Conservation (phyloP, 2,113 vertebrate species). For the Gallinago undulata region DNA sequence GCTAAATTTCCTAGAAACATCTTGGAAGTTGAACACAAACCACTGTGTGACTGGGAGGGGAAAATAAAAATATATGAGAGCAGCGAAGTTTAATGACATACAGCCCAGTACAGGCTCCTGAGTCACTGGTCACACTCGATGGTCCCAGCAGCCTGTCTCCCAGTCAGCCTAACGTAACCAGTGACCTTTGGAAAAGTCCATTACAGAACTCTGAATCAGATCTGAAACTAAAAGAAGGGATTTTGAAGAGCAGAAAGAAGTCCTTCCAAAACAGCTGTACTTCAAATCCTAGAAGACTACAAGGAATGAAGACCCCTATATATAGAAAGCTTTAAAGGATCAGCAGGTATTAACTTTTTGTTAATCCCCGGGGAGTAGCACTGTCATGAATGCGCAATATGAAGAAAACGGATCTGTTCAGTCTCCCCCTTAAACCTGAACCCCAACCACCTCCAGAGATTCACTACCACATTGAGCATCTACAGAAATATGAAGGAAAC, state of each 20-base stretch:
- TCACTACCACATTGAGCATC: background rate
- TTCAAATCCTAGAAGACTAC: background rate
- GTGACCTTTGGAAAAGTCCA: background rate
- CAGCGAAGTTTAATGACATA: background rate
- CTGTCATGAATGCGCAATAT: background rate
- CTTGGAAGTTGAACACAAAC: background rate
- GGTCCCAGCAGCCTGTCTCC: background rate
- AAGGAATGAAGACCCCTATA: background rate
- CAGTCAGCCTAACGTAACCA: rapidly evolving
- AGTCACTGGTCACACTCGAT: background rate
- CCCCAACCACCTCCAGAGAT: background rate
- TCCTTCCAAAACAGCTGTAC: background rate
- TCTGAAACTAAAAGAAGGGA: background rate
- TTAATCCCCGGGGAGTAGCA: background rate
- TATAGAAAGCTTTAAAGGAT: slow-evolving; percentile 55
- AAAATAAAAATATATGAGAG: background rate
- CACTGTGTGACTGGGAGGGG: background rate
- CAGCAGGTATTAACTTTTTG: slow-evolving; percentile 49
- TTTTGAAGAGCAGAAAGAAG: background rate
- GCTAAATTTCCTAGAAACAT: background rate
- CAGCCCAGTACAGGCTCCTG: rapidly evolving
- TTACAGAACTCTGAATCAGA: background rate
- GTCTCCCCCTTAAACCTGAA: background rate
- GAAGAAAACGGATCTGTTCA: background rate
- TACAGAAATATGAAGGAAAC: rapidly evolving